phyloP scores from a whole-genome alignment of 2,113 vertebrate species.

The Danionella cerebrum region DNA sequence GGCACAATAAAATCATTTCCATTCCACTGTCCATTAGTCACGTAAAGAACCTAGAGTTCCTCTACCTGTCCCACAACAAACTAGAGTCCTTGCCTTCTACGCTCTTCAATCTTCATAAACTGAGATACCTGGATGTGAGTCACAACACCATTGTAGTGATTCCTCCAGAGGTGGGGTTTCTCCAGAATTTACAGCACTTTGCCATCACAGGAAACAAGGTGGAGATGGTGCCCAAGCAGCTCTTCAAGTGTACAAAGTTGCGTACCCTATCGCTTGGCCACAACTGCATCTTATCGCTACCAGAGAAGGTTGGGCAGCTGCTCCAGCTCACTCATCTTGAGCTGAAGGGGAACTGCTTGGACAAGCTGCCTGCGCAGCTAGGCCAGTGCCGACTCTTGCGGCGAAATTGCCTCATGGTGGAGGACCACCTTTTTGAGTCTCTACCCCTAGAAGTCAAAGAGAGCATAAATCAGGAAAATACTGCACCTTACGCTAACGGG shows the following conservation, averaged over 20 bases:
- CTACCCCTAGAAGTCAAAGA: constrained; percentile 91
- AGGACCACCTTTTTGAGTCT: constrained; percentile 94
- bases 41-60: constrained; percentile 88
- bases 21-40: constrained; percentile 91
- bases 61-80: constrained; percentile 96
- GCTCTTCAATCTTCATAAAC: constrained; percentile 88
- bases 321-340: constrained; percentile 88
- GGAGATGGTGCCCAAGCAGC: constrained; percentile 84
- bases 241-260: constrained; percentile 92
- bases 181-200: constrained; percentile 93
- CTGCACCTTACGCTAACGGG: constrained; percentile 78
- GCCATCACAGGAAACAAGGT: constrained; percentile 90
- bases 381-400: constrained; percentile 83
- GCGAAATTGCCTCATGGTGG: constrained; percentile 81
- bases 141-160: constrained; percentile 81
- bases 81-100: constrained; percentile 83
- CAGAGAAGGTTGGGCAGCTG: constrained; percentile 86
- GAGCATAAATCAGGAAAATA: constrained; percentile 82
- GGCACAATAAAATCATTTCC: constrained; percentile 95
- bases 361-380: constrained; percentile 82
- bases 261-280: constrained; percentile 87
- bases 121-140: constrained; percentile 88
- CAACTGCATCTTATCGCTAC: constrained; percentile 82
- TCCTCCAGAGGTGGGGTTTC: constrained; percentile 80
- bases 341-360: constrained; percentile 92